Base-by-base conservation (phyloP, 2,797 vertebrate species). In the Alauda arvensis region DNA sequence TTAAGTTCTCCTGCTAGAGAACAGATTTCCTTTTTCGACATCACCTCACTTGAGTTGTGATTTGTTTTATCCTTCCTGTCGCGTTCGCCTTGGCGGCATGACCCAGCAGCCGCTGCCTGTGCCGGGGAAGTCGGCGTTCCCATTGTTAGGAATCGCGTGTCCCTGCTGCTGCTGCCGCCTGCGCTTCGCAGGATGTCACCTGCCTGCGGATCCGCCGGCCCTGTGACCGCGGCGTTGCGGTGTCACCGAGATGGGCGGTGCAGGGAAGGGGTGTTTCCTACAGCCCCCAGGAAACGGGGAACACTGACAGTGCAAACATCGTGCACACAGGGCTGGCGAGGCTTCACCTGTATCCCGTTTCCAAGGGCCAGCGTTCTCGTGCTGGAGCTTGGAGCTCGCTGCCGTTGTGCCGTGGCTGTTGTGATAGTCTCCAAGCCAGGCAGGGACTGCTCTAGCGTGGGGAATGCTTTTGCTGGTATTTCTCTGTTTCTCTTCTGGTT, bases 271-370 rank as follows among this genome's bases (percentile, higher is more conserved):
- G 2, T 15, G 8, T 71, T 75, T 33, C 51, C 68, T 53, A 2
- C 37, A 12, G 56, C 26, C 24, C 51, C 18, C 26, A 3, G 12
- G 57, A n/a, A n/a, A 1, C 0, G 2, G 3, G 28, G 52, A 26
- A 9, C 14, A 1, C 46, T 4, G 46, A 3, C 56, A 12, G 34
- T 40, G 71, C 46, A 1, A 13, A 14, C 14, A 0, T 6, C 0
- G 1, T 2, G 39, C 10, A 0, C 24, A 1, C 17, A 4, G 25
- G 1, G 1, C 34, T 24, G 18, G 26, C 1, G 4, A 31, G 53
- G 37, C 46, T 74, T 65, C 59, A 14, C 65, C 65, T 9, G 14
- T 9, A 1, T 63, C 17, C 1, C 4, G 3, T 84, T 85, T 61
- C 60, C 39, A 7, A 9, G 39, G 33, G 53, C 31, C 75, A 40